Evolutionary conservation across 2,888 invertebrate species (phyloP).

Genomic region (Mongoloraphidia duomilia): DNA sequence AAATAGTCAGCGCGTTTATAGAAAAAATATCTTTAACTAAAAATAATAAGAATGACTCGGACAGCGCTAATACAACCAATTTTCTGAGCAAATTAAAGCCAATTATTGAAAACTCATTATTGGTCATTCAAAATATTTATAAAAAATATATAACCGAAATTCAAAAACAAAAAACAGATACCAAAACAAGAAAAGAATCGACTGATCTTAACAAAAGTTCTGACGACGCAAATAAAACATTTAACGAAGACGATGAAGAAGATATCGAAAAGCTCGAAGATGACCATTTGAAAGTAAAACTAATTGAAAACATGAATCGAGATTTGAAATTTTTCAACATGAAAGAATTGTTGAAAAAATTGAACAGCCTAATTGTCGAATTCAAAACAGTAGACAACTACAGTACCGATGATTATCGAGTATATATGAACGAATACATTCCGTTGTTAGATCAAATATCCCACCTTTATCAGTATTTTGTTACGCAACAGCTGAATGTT

Average conservation of each 20-base stretch:
- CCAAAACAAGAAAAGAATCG: constrained; percentile 17
- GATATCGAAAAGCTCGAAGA: constrained; percentile 40
- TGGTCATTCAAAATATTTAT: constrained; percentile 42
- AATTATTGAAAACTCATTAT: constrained; percentile 25
- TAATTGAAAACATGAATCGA: constrained; percentile 44
- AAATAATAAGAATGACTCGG: too few relatives aligned
- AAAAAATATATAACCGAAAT: constrained; percentile 32
- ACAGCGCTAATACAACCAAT: too few relatives aligned
- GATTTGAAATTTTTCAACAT: constrained; percentile 48
- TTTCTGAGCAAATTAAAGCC: too few relatives aligned
- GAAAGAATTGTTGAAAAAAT: constrained; percentile 23
- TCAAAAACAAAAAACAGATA: constrained; percentile 30
- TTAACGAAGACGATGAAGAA: constrained; percentile 25
- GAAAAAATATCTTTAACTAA: too few relatives aligned
- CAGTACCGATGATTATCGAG: constrained; percentile 18
- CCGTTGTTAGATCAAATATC: constrained; percentile 68
- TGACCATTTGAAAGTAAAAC: constrained; percentile 49
- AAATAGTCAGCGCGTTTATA: too few relatives aligned
- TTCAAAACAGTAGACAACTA: constrained; percentile 29
- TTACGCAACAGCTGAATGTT: constrained; percentile 62
- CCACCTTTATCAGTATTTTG: constrained; percentile 60
- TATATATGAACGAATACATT: constrained; percentile 24
- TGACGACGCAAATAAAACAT: not conserved
- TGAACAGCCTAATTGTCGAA: constrained; percentile 26
- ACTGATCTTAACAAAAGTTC: constrained; percentile 8